Percentiles rank a stretch among this genome's conserved stretches.
Conservation (phyloP, 2,797 vertebrate genomes). For the Sebastes hopkinsi region DNA sequence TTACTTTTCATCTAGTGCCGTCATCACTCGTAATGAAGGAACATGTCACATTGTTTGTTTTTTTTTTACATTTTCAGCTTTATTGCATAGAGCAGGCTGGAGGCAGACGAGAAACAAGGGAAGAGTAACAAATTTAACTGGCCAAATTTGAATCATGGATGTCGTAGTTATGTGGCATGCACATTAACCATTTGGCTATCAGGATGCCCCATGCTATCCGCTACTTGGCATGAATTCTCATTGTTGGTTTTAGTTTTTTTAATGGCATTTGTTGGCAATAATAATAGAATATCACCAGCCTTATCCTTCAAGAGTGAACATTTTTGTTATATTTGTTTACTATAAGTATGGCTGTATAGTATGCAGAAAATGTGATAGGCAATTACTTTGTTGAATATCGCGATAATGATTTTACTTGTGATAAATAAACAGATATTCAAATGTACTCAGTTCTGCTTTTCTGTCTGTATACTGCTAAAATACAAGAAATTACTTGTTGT, state of each 20-base stretch:
- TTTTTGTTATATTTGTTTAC: neutral
- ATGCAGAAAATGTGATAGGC: neutral
- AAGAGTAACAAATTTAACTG: neutral
- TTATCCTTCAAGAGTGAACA: neutral
- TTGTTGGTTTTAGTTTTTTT: neutral
- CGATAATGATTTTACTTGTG: neutral
- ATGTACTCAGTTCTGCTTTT: neutral
- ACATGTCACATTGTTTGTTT: neutral
- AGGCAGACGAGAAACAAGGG: neutral
- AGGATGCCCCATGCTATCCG: neutral
- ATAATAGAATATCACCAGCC: neutral
- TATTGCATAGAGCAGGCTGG: neutral
- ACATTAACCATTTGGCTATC: neutral
- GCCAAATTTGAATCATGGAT: neutral
- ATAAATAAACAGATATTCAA: neutral
- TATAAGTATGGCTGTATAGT: accelerated
- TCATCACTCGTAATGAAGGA: neutral
- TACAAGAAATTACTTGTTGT: neutral
- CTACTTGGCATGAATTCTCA: neutral
- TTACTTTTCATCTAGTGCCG: neutral
- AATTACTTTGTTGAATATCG: neutral
- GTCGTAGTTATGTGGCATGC: neutral
- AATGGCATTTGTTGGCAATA: neutral
- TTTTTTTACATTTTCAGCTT: neutral
- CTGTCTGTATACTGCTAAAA: neutral